These are phyloP conservation scores for Omphaloscelis lunosa DNA, from an alignment of 2,888 invertebrate genomes.

Conservation along the genomic window DNA sequence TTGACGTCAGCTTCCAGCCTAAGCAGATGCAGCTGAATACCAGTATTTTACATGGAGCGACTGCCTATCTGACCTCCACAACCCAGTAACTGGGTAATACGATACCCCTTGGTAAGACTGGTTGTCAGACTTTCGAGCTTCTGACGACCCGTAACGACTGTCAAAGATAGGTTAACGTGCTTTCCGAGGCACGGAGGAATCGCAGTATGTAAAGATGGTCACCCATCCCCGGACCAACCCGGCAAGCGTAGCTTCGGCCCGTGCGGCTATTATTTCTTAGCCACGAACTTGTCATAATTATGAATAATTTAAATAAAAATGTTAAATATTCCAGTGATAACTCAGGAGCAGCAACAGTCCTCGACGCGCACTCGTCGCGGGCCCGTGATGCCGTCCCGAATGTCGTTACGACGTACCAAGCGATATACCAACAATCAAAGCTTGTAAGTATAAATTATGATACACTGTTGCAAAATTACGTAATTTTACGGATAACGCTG, in stretches of 20 bases:
- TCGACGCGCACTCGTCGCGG: conserved; percentile 58
- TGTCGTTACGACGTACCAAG: conserved; percentile 84
- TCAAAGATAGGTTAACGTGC: too few relatives aligned
- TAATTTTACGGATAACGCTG: too few relatives aligned
- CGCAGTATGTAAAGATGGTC: too few relatives aligned
- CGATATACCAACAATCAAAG: background rate
- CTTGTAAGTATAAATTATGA: conserved; percentile 26
- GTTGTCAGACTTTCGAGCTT: too few relatives aligned
- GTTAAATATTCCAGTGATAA: conserved; percentile 71
- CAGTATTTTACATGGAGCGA: background rate
- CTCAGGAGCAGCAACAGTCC: conserved; percentile 65
- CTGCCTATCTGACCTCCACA: background rate
- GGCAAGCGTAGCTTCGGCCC: too few relatives aligned
- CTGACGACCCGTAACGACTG: too few relatives aligned
- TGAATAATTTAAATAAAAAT: background rate
- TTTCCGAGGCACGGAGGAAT: too few relatives aligned
- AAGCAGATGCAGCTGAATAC: background rate
- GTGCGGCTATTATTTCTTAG: too few relatives aligned
- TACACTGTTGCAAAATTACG: too few relatives aligned
- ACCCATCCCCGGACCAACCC: too few relatives aligned
- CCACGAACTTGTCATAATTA: too few relatives aligned
- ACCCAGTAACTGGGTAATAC: background rate
- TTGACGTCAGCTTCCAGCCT: too few relatives aligned
- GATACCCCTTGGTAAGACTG: background rate
- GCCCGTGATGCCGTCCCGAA: conserved; percentile 82